These are phyloP conservation scores for Andrena fulva DNA, from an alignment of 2,888 invertebrate species.

Conservation along the genomic window DNA sequence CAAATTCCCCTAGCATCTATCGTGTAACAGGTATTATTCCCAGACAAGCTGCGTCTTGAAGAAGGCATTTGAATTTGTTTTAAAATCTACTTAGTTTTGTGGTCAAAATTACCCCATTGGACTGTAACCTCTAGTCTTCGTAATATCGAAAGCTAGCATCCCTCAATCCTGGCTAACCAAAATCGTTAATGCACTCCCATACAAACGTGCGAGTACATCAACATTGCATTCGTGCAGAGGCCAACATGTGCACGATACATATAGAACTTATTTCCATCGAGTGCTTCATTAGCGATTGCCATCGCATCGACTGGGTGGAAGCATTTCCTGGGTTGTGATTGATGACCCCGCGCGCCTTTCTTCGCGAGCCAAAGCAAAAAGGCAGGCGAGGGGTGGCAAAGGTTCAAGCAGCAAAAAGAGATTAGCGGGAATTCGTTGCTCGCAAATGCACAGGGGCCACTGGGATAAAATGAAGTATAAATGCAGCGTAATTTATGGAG, in stretches of 20 bases:
- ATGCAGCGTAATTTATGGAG: constrained; percentile 1
- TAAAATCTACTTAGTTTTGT: too few relatives aligned
- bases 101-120: too few relatives aligned
- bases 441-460: background rate
- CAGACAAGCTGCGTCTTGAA: too few relatives aligned
- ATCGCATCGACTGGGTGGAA: constrained; percentile 23
- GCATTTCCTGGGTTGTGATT: constrained; percentile 40
- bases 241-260: background rate
- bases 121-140: background rate
- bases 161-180: background rate
- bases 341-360: constrained; percentile 33
- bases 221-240: background rate
- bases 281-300: constrained; percentile 16
- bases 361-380: constrained; percentile 14
- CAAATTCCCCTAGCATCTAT: too few relatives aligned
- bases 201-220: background rate
- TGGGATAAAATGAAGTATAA: background rate
- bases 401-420: constrained; percentile 1
- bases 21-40: too few relatives aligned
- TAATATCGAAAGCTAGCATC: background rate
- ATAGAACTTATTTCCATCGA: constrained; percentile 19
- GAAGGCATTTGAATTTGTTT: too few relatives aligned
- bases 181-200: background rate
- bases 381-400: background rate
- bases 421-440: constrained; percentile 1